Conservation (phyloP, 2,113 vertebrate genomes). For the Cyprinodon tularosa region DNA sequence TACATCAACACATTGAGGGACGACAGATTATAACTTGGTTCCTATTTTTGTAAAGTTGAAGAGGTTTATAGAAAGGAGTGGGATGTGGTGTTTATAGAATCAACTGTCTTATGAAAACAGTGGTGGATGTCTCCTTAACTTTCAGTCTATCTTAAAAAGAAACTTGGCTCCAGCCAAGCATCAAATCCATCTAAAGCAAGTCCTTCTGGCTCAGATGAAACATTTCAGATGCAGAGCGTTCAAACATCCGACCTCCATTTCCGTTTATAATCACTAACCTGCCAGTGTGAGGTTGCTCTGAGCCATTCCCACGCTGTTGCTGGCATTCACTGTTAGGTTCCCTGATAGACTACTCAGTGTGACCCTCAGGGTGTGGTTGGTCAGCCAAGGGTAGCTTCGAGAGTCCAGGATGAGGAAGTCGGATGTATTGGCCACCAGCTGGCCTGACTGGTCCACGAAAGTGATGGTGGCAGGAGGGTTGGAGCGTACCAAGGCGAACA, state of each 20-base stretch:
- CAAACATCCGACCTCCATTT: too few species aligned
- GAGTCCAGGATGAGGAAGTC: constrained; percentile 85
- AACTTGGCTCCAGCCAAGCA: too few species aligned
- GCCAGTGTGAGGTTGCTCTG: constrained; percentile 83
- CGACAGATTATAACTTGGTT: background rate
- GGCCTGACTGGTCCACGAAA: constrained; percentile 84
- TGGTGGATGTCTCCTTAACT: background rate
- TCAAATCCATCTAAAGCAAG: background rate
- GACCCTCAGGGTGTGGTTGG: constrained; percentile 86
- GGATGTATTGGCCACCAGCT: constrained; percentile 80
- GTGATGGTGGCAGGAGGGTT: constrained; percentile 85
- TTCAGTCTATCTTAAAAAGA: background rate
- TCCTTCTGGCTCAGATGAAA: background rate
- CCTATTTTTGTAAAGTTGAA: background rate
- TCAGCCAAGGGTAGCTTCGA: constrained; percentile 80
- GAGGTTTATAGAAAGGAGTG: background rate
- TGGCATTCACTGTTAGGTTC: constrained; percentile 83
- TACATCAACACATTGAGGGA: too few species aligned
- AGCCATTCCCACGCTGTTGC: constrained; percentile 80
- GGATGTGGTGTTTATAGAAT: background rate
- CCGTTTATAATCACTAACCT: constrained; percentile 68
- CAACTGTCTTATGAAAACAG: too few species aligned
- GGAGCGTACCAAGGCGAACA: constrained; percentile 87
- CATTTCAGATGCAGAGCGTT: too few species aligned
- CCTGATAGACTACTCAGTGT: constrained; percentile 74